Evolutionary conservation across 37 sponge, comb jelly and placozoan genomes (phyloP).

Genomic region (Crambe crambe): DNA sequence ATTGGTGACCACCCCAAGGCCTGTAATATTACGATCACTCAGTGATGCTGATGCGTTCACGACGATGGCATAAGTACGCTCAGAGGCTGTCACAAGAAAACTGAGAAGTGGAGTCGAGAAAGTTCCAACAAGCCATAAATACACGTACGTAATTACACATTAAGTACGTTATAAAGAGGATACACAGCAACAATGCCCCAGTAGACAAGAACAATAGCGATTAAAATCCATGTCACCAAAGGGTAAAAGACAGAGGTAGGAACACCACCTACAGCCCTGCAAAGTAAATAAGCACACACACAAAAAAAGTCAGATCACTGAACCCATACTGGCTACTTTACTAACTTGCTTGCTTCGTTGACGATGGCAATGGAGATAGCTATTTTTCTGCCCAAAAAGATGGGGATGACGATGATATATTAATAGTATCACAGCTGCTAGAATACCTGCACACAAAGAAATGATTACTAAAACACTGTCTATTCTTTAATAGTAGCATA

Average conservation of each 20-base stretch:
- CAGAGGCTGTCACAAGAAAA: conserved; percentile 50
- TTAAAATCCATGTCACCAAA: conserved; percentile 75
- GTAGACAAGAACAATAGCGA: conserved; percentile 56
- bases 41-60: conserved; percentile 6
- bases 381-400: conserved; percentile 82
- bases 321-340: background rate
- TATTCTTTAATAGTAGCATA: too few relatives aligned
- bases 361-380: conserved; percentile 88
- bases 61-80: conserved; percentile 15
- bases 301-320: background rate
- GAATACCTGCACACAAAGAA: conserved; percentile 61
- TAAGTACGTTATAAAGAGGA: too few relatives aligned
- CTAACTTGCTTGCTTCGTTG: conserved; percentile 92
- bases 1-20: conserved; percentile 13
- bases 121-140: background rate
- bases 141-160: background rate
- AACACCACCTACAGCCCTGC: conserved; percentile 82
- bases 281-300: background rate
- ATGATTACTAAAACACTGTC: too few relatives aligned
- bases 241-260: conserved; percentile 86
- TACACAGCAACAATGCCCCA: conserved; percentile 86
- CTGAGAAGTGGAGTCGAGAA: conserved; percentile 3
- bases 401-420: conserved; percentile 75
- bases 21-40: background rate
- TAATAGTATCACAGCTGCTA: conserved; percentile 62